These are phyloP conservation scores for Heliocidaris erythrogramma DNA, from an alignment of 35 echinoderm and acorn worm genomes.

Conservation along the genomic window DNA sequence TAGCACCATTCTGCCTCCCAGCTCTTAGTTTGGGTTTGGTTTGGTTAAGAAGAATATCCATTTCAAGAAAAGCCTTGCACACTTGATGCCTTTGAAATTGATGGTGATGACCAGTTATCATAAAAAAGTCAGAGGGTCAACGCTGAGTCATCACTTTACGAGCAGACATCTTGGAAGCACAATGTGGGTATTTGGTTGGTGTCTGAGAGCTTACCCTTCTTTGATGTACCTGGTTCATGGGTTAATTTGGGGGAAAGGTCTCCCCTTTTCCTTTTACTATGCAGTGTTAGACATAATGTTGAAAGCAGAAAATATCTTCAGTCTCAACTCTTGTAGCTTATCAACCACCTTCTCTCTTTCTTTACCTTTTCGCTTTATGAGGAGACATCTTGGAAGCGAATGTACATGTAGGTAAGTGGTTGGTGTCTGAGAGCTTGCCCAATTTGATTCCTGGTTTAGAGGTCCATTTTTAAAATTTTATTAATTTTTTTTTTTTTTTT, in stretches of 20 bases:
- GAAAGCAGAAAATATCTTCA: no score
- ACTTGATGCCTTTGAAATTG: background rate
- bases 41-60: background rate
- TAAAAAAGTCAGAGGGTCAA: background rate
- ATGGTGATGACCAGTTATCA: slow-evolving; percentile 9
- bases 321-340: no score
- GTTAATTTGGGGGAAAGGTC: no score
- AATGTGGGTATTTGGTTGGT: background rate
- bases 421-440: background rate
- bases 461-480: background rate
- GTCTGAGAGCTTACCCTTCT: background rate
- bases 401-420: background rate
- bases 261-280: no score
- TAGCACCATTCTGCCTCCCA: no score
- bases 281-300: no score
- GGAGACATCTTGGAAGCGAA: background rate
- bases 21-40: background rate
- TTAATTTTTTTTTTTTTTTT: no score
- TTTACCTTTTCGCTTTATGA: background rate
- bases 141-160: background rate
- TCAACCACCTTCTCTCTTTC: no score
- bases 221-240: no score
- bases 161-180: background rate
- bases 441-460: background rate
- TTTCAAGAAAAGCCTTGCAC: background rate